Percentiles rank a stretch among this genome's conserved stretches.
Evolutionary conservation across 2,797 vertebrate species (phyloP).

Genomic region (Sebastes matsubarae): DNA sequence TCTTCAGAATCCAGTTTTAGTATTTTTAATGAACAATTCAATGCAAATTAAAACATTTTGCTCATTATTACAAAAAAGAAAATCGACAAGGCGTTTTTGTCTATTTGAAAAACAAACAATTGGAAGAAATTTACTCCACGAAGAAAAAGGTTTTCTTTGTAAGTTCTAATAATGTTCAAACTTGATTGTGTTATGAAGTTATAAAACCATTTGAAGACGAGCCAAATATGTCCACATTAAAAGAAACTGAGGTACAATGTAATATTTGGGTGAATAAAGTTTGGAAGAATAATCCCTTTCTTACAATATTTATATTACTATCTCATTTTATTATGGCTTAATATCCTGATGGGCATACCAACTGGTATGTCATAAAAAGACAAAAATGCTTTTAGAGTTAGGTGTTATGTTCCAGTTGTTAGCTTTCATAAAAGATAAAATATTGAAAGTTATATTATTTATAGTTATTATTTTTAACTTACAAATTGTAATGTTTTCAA

Average conservation of each 20-base stretch:
- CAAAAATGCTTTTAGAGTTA: slow-evolving; percentile 61
- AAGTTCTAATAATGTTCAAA: slow-evolving; percentile 75
- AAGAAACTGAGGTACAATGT: slow-evolving; percentile 83
- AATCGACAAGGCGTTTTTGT: slow-evolving; percentile 64
- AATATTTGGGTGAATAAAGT: slow-evolving; percentile 78
- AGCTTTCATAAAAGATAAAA: slow-evolving; percentile 73
- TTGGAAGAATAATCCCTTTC: slow-evolving; percentile 47
- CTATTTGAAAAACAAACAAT: slow-evolving; percentile 57
- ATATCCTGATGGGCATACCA: slow-evolving; percentile 44
- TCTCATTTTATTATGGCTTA: slow-evolving; percentile 67
- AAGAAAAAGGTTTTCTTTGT: slow-evolving; percentile 53
- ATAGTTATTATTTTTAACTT: slow-evolving; percentile 86
- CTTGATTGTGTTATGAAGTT: slow-evolving; percentile 74
- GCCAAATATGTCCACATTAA: slow-evolving; percentile 73
- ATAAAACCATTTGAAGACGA: slow-evolving; percentile 80
- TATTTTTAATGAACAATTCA: slow-evolving; percentile 80
- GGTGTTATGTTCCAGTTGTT: slow-evolving; percentile 75
- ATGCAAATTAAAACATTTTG: slow-evolving; percentile 69
- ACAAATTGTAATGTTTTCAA: slow-evolving; percentile 82
- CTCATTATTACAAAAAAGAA: slow-evolving; percentile 74
- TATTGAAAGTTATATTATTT: slow-evolving; percentile 86
- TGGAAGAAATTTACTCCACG: slow-evolving; percentile 68
- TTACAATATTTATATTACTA: slow-evolving; percentile 72
- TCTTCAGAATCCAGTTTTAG: slow-evolving; percentile 87
- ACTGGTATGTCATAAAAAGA: slow-evolving; percentile 54